Evolutionary conservation across 2,113 vertebrate species (phyloP).

Genomic region (Thymallus thymallus): DNA sequence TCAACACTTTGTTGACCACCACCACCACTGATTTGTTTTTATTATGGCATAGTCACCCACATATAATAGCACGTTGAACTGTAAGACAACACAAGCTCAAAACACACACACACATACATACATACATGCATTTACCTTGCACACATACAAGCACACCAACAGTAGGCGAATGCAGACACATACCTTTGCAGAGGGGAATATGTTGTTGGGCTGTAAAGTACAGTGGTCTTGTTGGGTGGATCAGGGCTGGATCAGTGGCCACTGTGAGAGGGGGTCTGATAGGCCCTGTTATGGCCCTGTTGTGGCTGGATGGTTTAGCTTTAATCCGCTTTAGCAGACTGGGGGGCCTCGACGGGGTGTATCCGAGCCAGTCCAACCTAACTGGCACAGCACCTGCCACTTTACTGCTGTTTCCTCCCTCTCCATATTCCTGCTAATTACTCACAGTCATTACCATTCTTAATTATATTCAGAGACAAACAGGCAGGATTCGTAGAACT

Average conservation of each 20-base stretch:
- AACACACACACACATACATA: neutral
- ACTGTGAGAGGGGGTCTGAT: constrained; percentile 26
- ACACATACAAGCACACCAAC: neutral
- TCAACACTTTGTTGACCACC: constrained; percentile 50
- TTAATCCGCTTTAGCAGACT: constrained; percentile 60
- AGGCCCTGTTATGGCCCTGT: constrained; percentile 51
- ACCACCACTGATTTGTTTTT: constrained; percentile 34
- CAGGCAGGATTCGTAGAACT: constrained; percentile 58
- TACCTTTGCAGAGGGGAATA: neutral
- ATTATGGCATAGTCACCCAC: constrained; percentile 22
- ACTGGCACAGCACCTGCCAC: constrained; percentile 61
- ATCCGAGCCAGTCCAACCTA: constrained; percentile 46
- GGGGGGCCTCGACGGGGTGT: constrained; percentile 31
- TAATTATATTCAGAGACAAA: constrained; percentile 59
- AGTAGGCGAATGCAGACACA: neutral
- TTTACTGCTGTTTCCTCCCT: constrained; percentile 28
- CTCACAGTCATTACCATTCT: constrained; percentile 53
- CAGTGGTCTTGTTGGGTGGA: constrained; percentile 50
- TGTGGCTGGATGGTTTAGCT: constrained; percentile 51
- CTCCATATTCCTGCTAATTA: constrained; percentile 59
- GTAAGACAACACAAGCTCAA: neutral
- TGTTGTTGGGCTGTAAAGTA: constrained; percentile 26
- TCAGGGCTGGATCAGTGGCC: constrained; percentile 7
- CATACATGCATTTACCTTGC: neutral
- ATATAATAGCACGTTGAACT: neutral